Evolutionary conservation across 2,888 invertebrate genomes (phyloP).

Genomic region (Dioctria rufipes): DNA sequence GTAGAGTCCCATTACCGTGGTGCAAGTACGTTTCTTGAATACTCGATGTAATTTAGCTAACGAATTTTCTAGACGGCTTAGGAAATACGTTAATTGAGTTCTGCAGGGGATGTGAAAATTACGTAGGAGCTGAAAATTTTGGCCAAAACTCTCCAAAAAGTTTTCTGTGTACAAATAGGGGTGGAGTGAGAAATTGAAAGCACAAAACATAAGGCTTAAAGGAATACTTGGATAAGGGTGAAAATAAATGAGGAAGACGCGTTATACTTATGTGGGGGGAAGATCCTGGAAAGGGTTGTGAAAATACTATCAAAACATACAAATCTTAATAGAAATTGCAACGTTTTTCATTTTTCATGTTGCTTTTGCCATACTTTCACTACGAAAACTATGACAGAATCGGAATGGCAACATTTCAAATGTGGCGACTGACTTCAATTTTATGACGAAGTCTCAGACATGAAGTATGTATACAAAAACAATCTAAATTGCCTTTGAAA

Average conservation of each 20-base stretch:
- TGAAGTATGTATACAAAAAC: slow-evolving; percentile 17
- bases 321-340: slow-evolving; percentile 16
- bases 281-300: not conserved
- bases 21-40: slow-evolving; percentile 45
- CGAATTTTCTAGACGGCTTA: slow-evolving; percentile 50
- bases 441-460: slow-evolving; percentile 20
- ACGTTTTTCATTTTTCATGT: not conserved
- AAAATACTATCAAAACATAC: slow-evolving; percentile 11
- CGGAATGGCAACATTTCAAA: slow-evolving; percentile 6
- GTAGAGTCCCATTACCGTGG: slow-evolving; percentile 38
- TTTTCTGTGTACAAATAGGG: not conserved
- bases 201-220: not conserved
- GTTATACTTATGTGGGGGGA: no score
- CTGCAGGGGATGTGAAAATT: slow-evolving; percentile 47
- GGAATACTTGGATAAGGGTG: no score
- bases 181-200: not conserved
- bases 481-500: slow-evolving; percentile 14
- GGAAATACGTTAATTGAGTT: slow-evolving; percentile 50
- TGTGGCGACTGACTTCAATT: slow-evolving; percentile 39
- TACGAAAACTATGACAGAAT: slow-evolving; percentile 22
- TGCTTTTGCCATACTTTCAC: not conserved
- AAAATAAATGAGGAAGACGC: slow-evolving; percentile 10
- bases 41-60: slow-evolving; percentile 50
- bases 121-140: slow-evolving; percentile 4
- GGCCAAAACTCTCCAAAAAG: not conserved